Percentiles rank a stretch among this genome's conserved stretches.
These are phyloP conservation scores for Chanos chanos DNA, from an alignment of 2,797 vertebrate genomes.

Conservation along the genomic window DNA sequence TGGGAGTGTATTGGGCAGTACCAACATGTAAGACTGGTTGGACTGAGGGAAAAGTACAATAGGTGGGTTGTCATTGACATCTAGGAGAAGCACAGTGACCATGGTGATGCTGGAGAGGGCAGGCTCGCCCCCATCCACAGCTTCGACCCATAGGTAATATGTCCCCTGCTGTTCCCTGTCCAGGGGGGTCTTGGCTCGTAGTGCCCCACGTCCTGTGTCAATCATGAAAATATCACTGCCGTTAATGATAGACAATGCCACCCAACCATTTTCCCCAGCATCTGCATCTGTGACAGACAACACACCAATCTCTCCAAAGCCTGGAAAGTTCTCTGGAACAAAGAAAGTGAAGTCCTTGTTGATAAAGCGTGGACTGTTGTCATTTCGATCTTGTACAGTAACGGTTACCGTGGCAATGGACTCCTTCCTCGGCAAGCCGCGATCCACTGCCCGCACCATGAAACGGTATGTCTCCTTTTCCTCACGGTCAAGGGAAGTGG, in stretches of 20 bases:
- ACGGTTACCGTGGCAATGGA: conserved; percentile 87
- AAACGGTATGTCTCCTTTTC: conserved; percentile 94
- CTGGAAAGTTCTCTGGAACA: conserved; percentile 95
- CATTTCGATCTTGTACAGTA: conserved; percentile 91
- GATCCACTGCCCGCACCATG: conserved; percentile 87
- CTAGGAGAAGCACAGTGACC: conserved; percentile 92
- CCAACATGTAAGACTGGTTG: conserved; percentile 93
- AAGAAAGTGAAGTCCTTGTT: conserved; percentile 99
- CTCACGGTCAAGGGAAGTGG: conserved; percentile 88
- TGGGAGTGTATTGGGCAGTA: conserved; percentile 88
- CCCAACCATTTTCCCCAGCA: conserved; percentile 89
- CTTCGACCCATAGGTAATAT: conserved; percentile 91
- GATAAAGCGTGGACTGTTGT: conserved; percentile 96
- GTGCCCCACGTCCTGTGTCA: conserved; percentile 88
- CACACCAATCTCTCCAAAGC: conserved; percentile 94
- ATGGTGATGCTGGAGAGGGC: conserved; percentile 86
- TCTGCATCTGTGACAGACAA: conserved; percentile 94
- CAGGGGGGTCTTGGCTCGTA: conserved; percentile 88
- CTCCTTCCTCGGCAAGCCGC: conserved; percentile 85
- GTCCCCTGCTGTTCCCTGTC: conserved; percentile 96
- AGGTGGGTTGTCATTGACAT: conserved; percentile 98
- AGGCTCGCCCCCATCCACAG: conserved; percentile 88
- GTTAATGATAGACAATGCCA: conserved; percentile 92
- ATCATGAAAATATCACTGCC: conserved; percentile 96
- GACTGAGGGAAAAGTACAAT: conserved; percentile 95